Evolutionary conservation across 2,113 vertebrate species (phyloP), one percentile per base, ranked within the genome.

Genomic region (Pseudopipra pipra): DNA sequence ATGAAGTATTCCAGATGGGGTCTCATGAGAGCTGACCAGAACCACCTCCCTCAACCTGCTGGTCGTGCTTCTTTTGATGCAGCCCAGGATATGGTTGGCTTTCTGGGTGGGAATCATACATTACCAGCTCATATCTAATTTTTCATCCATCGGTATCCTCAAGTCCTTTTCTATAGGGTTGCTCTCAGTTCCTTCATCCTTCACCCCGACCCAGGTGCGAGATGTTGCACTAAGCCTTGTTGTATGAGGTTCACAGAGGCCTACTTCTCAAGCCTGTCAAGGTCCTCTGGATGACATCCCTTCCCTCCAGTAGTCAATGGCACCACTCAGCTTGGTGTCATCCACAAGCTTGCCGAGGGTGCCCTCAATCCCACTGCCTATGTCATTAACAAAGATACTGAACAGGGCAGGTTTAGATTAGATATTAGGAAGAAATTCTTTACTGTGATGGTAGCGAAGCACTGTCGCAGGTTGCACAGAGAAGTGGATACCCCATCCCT

Each of bases 281-380:
- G 13, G 33, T 65, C 12, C 23, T 81, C 47, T 86, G 76, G 27
- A 75, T 68, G 28, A 7, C 35, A 73, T 77, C n/a, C 35, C 12
- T 25, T 77, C 61, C 35, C 46, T 85, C 35, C 44, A 37, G 44
- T 1, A 1, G 16, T 70, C 44, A 5, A 0, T 20, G 19, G 35
- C 19, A 37, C 35, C 21, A 20, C 55, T 23, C 35, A 70, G 28
- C 24, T 25, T 19, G 2, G 8, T 49, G 61, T 55, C 35, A 46
- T 81, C 44, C 4, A 2, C n/a, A 55, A 1, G 9, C 14, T 65
- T 78, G 44, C 39, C 44, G 39, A 70, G 54, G 4, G 8, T 49
- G 33, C 8, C 0, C 33, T 91, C 2, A 0, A 35, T 68, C 49
- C 63, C 24, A 13, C 25, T 58, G 14, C 8, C 58, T 58, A 5